phyloP scores from a whole-genome alignment of 2,888 invertebrate species.

The Clepsis dumicolana region DNA sequence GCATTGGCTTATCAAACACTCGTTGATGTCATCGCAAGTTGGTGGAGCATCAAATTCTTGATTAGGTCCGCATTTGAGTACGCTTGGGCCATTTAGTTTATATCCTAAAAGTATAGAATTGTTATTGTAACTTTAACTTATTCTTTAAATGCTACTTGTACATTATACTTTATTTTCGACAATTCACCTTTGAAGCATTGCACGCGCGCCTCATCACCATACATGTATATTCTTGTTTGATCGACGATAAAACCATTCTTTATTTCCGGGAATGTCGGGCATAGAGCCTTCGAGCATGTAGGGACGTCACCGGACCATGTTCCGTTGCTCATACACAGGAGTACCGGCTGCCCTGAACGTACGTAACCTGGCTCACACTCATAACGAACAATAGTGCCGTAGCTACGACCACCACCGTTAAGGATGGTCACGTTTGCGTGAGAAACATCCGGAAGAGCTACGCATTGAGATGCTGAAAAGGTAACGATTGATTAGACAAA shows the following conservation, averaged over 20 bases:
- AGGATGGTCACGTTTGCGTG: constrained; percentile 95
- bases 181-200: constrained; percentile 91
- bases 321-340: constrained; percentile 97
- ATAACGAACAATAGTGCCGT: constrained; percentile 96
- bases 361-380: constrained; percentile 97
- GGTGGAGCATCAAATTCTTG: constrained; percentile 94
- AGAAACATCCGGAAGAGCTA: constrained; percentile 93
- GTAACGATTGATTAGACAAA: constrained; percentile 10
- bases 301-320: constrained; percentile 98
- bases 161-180: neutral
- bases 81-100: constrained; percentile 93
- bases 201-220: constrained; percentile 95
- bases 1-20: constrained; percentile 95
- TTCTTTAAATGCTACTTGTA: neutral
- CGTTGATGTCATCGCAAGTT: constrained; percentile 96
- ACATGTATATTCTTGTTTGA: constrained; percentile 91
- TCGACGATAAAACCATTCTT: constrained; percentile 96
- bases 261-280: constrained; percentile 91
- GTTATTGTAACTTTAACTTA: neutral
- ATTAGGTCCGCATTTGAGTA: constrained; percentile 94
- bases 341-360: constrained; percentile 94
- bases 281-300: constrained; percentile 92
- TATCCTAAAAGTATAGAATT: constrained; percentile 86
- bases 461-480: constrained; percentile 94
- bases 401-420: constrained; percentile 96